Percentiles rank a stretch among this genome's conserved stretches.
These are phyloP conservation scores for Salticus scenicus DNA, from an alignment of 2,888 invertebrate species.

Conservation along the genomic window DNA sequence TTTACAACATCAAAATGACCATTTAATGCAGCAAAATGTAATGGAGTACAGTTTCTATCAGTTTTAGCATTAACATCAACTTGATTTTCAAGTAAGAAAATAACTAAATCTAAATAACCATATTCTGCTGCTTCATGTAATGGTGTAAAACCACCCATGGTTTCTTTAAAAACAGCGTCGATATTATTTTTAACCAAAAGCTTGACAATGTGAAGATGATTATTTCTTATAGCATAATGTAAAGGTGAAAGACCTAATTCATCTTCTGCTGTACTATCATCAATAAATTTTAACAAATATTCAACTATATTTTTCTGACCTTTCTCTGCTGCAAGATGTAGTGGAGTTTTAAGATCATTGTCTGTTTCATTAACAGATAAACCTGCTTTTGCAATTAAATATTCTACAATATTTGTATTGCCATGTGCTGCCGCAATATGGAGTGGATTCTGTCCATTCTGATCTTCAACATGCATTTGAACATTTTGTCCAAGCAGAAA, in stretches of 20 bases:
- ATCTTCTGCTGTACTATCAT: neutral
- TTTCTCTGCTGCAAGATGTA: conserved; percentile 31
- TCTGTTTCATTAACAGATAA: neutral
- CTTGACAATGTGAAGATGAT: conserved; percentile 10
- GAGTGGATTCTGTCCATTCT: conserved; percentile 13
- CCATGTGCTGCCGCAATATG: conserved; percentile 41
- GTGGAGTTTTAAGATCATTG: neutral
- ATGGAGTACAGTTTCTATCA: neutral
- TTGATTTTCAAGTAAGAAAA: neutral
- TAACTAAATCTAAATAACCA: conserved; percentile 7
- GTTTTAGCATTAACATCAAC: neutral
- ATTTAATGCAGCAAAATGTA: conserved; percentile 20
- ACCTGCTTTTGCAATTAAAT: neutral
- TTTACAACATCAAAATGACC: conserved; percentile 26
- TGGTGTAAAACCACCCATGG: neutral
- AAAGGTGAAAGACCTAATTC: conserved; percentile 6
- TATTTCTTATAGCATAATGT: conserved; percentile 9
- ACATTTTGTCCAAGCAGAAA: neutral
- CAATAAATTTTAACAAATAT: neutral
- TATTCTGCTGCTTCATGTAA: conserved; percentile 23
- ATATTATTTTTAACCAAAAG: conserved; percentile 26
- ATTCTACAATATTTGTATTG: conserved; percentile 8
- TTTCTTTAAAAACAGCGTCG: neutral
- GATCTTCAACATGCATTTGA: conserved; percentile 13
- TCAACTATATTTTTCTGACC: conserved; percentile 24